phyloP scores from a whole-genome alignment of 2,888 invertebrate genomes.

The Eupeodes latifasciatus region DNA sequence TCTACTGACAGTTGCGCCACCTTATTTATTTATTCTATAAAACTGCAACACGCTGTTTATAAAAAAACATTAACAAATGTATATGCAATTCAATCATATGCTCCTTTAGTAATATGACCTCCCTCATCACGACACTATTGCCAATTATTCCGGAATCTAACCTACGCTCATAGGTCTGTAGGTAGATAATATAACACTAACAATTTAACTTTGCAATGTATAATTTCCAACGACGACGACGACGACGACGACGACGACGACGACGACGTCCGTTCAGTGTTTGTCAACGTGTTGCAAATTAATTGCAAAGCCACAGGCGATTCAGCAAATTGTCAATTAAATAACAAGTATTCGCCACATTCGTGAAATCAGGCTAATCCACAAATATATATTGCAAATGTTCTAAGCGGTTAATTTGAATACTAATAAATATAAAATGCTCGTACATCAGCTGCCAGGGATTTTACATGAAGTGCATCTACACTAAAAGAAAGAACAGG shows the following conservation, averaged over 20 bases:
- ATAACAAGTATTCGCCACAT: constrained; percentile 63
- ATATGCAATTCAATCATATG: neutral
- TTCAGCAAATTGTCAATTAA: constrained; percentile 74
- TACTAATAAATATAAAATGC: constrained; percentile 67
- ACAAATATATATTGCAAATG: constrained; percentile 44
- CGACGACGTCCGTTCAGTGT: constrained; percentile 32
- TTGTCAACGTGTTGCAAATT: constrained; percentile 76
- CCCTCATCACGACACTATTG: constrained; percentile 7
- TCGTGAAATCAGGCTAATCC: constrained; percentile 53
- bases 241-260: neutral
- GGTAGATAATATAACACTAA: neutral
- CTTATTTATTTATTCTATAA: too few relatives aligned
- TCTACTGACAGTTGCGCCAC: too few relatives aligned
- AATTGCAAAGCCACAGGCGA: constrained; percentile 71
- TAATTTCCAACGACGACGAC: constrained; percentile 4
- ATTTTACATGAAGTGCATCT: neutral
- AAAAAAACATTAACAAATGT: neutral
- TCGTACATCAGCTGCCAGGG: constrained; percentile 23
- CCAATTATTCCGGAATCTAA: constrained; percentile 36
- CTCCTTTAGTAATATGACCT: neutral
- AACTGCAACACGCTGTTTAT: too few relatives aligned
- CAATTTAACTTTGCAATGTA: neutral
- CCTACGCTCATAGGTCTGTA: constrained; percentile 42
- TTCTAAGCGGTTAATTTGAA: constrained; percentile 67
- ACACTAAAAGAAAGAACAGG: neutral